These are phyloP conservation scores for Schizothorax lantsangensis DNA, from an alignment of 2,797 vertebrate genomes.

Conservation along the genomic window DNA sequence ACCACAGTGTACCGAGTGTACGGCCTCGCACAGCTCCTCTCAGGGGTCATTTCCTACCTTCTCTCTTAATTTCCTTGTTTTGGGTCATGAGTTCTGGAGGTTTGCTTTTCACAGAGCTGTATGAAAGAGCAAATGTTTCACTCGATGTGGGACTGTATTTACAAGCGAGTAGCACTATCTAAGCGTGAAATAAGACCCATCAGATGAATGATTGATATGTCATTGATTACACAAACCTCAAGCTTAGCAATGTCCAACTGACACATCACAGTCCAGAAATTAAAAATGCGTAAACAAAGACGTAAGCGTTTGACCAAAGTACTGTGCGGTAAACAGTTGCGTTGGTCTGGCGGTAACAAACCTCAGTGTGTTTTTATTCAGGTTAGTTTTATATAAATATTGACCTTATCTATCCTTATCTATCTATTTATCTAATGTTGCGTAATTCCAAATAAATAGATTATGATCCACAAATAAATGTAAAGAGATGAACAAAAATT, in stretches of 20 bases:
- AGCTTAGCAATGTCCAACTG: neutral
- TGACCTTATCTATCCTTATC: neutral
- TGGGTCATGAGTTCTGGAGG: slow-evolving; percentile 66
- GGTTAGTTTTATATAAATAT: neutral
- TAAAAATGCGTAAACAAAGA: neutral
- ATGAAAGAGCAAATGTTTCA: slow-evolving; percentile 67
- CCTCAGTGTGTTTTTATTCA: neutral
- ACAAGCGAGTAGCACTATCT: slow-evolving; percentile 23
- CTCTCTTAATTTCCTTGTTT: slow-evolving; percentile 80
- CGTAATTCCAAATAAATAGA: too few relatives aligned
- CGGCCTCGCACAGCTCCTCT: slow-evolving; percentile 67
- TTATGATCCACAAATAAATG: too few relatives aligned
- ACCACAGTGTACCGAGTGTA: slow-evolving; percentile 76
- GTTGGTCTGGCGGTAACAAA: neutral
- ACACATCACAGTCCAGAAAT: neutral
- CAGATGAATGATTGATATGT: neutral
- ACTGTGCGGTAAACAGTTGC: neutral
- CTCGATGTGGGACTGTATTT: slow-evolving; percentile 55
- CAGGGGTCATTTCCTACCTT: slow-evolving; percentile 81
- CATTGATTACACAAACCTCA: neutral
- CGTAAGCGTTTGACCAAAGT: slow-evolving; percentile 7
- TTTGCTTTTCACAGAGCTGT: slow-evolving; percentile 66
- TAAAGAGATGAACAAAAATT: too few relatives aligned
- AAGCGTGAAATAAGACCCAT: neutral
- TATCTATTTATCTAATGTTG: neutral